A percentile compares a stretch with the other conserved stretches of the same genome.
These are phyloP conservation scores for Heterodera filipjevi DNA, from an alignment of 2,888 invertebrate genomes.

Conservation along the genomic window DNA sequence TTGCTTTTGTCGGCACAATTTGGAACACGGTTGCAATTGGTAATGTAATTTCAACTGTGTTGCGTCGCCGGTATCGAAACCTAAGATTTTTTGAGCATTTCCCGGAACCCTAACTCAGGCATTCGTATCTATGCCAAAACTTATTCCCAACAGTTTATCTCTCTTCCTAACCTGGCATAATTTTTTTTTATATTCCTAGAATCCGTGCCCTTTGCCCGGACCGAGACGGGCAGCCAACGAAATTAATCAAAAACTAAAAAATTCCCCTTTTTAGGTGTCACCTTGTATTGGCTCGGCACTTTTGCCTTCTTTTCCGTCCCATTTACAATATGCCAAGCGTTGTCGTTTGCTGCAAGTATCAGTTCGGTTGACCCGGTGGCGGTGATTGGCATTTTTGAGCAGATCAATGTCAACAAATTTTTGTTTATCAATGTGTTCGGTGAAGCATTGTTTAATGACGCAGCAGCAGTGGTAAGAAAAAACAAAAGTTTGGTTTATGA, in stretches of 20 bases:
- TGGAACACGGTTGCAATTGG: conserved; percentile 69
- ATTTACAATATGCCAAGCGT: conserved; percentile 39
- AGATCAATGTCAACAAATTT: conserved; percentile 50
- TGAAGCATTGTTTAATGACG: conserved; percentile 87
- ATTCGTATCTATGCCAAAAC: too few relatives aligned
- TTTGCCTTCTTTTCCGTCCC: conserved; percentile 36
- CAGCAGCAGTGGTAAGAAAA: conserved; percentile 80
- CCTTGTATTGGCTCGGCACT: conserved; percentile 36
- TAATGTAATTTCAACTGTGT: background rate
- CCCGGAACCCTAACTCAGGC: too few relatives aligned
- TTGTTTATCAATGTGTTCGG: conserved; percentile 71
- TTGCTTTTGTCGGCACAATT: conserved; percentile 88
- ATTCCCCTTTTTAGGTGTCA: conserved; percentile 11
- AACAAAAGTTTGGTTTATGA: too few relatives aligned
- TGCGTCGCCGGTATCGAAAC: too few relatives aligned
- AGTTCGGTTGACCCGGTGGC: conserved; percentile 51
- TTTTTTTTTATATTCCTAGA: too few relatives aligned
- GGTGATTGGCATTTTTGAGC: conserved; percentile 50
- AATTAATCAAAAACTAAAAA: background rate
- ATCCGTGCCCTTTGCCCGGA: too few relatives aligned
- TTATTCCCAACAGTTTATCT: too few relatives aligned
- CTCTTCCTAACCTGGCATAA: too few relatives aligned
- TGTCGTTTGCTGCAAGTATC: conserved; percentile 46
- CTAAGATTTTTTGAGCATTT: too few relatives aligned
- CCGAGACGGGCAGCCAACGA: too few relatives aligned